Evolutionary conservation across 2,113 vertebrate species (phyloP).

Genomic region (Python bivittatus): DNA sequence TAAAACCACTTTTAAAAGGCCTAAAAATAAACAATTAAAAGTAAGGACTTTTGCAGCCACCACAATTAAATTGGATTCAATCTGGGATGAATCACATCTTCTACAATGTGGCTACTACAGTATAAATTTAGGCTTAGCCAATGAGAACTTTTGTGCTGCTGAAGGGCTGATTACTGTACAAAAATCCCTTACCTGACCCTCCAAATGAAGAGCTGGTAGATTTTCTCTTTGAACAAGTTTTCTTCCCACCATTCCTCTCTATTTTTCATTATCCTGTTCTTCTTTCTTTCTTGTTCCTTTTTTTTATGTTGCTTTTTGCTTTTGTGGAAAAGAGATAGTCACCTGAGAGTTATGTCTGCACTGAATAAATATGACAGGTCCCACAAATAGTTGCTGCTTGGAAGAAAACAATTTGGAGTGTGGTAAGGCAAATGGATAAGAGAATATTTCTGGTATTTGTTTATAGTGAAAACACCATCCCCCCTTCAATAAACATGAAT

Average conservation of each 20-base stretch:
- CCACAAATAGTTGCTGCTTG: too few relatives aligned
- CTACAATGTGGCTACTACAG: background rate
- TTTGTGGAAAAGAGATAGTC: background rate
- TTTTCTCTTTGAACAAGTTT: background rate
- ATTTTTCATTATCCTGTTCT: background rate
- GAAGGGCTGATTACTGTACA: background rate
- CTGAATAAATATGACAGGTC: background rate
- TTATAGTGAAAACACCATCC: background rate
- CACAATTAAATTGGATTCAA: constrained; percentile 2
- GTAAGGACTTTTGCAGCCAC: background rate
- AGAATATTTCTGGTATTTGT: background rate
- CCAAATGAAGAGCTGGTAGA: background rate
- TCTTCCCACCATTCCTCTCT: background rate
- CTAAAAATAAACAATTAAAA: constrained; percentile 3
- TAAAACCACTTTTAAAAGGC: background rate
- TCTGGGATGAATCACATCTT: background rate
- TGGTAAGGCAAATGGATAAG: background rate
- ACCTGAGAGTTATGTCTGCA: background rate
- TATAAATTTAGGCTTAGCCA: background rate
- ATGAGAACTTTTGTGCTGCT: too few relatives aligned
- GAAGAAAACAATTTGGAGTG: background rate
- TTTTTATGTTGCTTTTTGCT: background rate
- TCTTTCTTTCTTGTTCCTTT: background rate
- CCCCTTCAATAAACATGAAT: background rate
- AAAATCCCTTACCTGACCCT: background rate